Evolutionary conservation across 2,797 vertebrate genomes (phyloP).

Genomic region (Streptopelia turtur): DNA sequence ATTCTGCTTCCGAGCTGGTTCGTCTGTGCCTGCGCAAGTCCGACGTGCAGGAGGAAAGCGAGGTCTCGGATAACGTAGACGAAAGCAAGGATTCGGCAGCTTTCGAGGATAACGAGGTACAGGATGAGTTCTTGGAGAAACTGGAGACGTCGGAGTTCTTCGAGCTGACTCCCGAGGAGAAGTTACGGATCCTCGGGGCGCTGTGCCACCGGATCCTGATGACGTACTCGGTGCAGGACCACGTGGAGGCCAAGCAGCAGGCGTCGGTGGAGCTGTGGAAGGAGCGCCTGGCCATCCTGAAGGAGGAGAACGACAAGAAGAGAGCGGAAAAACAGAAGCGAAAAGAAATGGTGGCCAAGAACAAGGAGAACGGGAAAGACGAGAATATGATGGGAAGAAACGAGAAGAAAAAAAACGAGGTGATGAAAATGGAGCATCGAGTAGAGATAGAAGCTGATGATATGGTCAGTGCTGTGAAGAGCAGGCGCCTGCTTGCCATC

Average conservation of each 20-base stretch:
- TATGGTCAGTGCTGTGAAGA: slow-evolving; percentile 96
- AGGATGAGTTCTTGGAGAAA: slow-evolving; percentile 92
- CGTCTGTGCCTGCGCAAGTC: slow-evolving; percentile 92
- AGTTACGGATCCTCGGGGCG: slow-evolving; percentile 88
- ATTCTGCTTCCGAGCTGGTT: slow-evolving; percentile 93
- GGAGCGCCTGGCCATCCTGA: slow-evolving; percentile 91
- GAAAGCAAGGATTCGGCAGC: slow-evolving; percentile 79
- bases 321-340: slow-evolving; percentile 88
- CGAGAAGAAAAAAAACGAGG: slow-evolving; percentile 80
- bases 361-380: slow-evolving; percentile 76
- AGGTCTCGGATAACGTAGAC: slow-evolving; percentile 73
- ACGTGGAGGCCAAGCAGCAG: slow-evolving; percentile 92
- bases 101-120: slow-evolving; percentile 90
- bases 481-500: slow-evolving; percentile 89
- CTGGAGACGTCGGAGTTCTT: slow-evolving; percentile 93
- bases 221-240: slow-evolving; percentile 96
- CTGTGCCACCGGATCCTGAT: slow-evolving; percentile 96
- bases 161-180: slow-evolving; percentile 91
- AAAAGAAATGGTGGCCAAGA: slow-evolving; percentile 91
- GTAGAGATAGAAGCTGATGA: slow-evolving; percentile 84
- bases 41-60: slow-evolving; percentile 90
- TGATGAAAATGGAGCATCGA: slow-evolving; percentile 65
- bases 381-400: slow-evolving; percentile 77
- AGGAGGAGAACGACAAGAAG: slow-evolving; percentile 94
- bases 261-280: slow-evolving; percentile 92